Evolutionary conservation across 2,113 vertebrate genomes (phyloP), one percentile per base, ranked within the genome.

Genomic region (Rhipidura dahli): DNA sequence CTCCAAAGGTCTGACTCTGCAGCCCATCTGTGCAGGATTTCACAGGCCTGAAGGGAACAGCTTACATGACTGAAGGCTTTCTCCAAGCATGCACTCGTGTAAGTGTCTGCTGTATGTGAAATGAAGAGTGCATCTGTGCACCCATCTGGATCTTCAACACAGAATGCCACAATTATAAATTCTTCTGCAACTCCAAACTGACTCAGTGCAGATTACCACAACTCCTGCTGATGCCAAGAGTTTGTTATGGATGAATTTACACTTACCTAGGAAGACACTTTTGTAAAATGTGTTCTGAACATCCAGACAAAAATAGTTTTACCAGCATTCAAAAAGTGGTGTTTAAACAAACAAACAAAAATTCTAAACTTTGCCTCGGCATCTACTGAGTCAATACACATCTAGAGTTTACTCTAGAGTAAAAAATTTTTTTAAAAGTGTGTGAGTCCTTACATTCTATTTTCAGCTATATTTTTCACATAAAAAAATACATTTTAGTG

Each of bases 21-120:
- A 93, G 65, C 70, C 87, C 91, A 94, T 83, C 92, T 91, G 94
- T 87, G 91, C 70, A 79, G 60, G 45, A 76, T 78, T 91, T 89
- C 94, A 94, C 9, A 61, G 53, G 78, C 21, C 1, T 47, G 64
- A 90, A 83, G 82, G 54, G 79, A 96, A 66, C 27, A 66, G 75
- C 68, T 91, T 37, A 42, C 40, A 70, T 3, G 21, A 76, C 18
- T 20, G 39, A 83, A 91, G 42, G 50, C 45, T 63, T 78, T 69
- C 87, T 76, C 45, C 19, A 7, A 65, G 61, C 16, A 27, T 31
- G 49, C 37, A 66, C 54, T 61, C 2, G 14, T 71, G 44, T 13
- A 50, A 59, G 30, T 27, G 44, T 89, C 77, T 85, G 31, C 35
- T 54, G 33, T 9, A 47, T 44, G 64, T 2, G 0, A 57, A 84